Evolutionary conservation across 2,797 vertebrate species (phyloP).

Genomic region (Microctenopoma steveboyesi): DNA sequence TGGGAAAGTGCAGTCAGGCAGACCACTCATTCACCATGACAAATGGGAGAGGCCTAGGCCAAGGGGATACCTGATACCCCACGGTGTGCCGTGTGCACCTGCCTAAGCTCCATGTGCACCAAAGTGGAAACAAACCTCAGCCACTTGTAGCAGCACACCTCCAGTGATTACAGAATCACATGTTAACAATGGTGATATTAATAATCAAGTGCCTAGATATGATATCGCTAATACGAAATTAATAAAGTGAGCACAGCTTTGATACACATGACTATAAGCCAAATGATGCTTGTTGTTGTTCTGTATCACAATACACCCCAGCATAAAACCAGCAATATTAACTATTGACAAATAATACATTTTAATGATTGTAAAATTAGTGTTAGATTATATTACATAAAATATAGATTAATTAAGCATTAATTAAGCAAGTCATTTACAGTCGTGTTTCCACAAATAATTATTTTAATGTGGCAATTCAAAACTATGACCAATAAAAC

Average conservation of each 20-base stretch:
- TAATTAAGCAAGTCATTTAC: not conserved
- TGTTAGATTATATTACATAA: not conserved
- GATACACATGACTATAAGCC: not conserved
- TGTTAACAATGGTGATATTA: slow-evolving; percentile 12
- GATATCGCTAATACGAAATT: not conserved
- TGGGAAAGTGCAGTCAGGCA: slow-evolving; percentile 85
- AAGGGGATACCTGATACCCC: slow-evolving; percentile 82
- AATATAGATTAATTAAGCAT: not conserved
- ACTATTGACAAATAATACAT: not conserved
- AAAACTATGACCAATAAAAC: not conserved
- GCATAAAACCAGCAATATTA: not conserved
- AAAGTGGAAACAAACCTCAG: slow-evolving; percentile 71
- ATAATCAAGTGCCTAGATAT: not conserved
- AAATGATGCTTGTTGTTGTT: slow-evolving; percentile 2
- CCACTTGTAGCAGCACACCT: slow-evolving; percentile 62
- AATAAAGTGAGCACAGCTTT: not conserved
- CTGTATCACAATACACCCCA: not conserved
- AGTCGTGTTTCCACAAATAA: not conserved
- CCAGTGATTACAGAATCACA: slow-evolving; percentile 27
- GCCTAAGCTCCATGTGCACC: slow-evolving; percentile 63
- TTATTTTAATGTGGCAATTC: slow-evolving; percentile 3
- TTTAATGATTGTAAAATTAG: not conserved
- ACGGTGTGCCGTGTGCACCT: slow-evolving; percentile 77
- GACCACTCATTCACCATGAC: slow-evolving; percentile 84
- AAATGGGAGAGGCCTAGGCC: slow-evolving; percentile 80